Base-by-base conservation (phyloP, 2,113 vertebrate genomes). In the Ibidorhyncha struthersii region DNA sequence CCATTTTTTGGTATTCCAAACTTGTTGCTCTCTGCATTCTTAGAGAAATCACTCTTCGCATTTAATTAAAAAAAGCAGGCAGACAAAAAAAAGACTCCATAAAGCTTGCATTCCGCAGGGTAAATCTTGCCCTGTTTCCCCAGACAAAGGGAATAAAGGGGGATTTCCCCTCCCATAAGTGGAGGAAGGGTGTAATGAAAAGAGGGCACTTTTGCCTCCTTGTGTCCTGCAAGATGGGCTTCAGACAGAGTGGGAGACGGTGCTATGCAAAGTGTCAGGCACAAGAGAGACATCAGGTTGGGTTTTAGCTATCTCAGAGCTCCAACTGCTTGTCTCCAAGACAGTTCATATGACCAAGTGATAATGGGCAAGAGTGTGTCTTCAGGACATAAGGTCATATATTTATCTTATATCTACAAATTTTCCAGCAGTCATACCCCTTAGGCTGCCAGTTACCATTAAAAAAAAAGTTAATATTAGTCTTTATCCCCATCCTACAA, bases 1-100 rank as follows among this genome's bases (percentile, higher is more conserved):
- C 71, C 73, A 91, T 90, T 93, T 90, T 78, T 94, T 95, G 32
- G 50, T 82, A 91, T 97, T 93, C 72, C 53, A 91, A 89, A 87
- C 71, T 47, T 29, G 45, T 41, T 94, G 12, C 41, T 86, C 79
- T 86, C 41, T 76, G n/a, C 34, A 36, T 84, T 94, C 74, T 79
- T 88, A 89, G 40, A 71, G 59, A 78, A 91, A 91, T 66, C 49
- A 83, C 62, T 59, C 32, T 34, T 36, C 93, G 50, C 8, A 71
- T 85, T 92, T 71, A 93, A 67, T 63, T 78, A 1, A 19, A 89
- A 86, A 77, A 49, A 66, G 27, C 13, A 65, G 29, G 17, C 43
- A 93, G 59, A 89, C 22, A 34, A 77, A 90, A 69, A 72, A 84
- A 73, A 62, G 23, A 34, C 30, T 76, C 16, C 29, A 18, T 50